Percentiles rank a stretch among this genome's conserved stretches.
Evolutionary conservation across 2,888 invertebrate genomes (phyloP).

Genomic region (Leptinotarsa tumamoca): DNA sequence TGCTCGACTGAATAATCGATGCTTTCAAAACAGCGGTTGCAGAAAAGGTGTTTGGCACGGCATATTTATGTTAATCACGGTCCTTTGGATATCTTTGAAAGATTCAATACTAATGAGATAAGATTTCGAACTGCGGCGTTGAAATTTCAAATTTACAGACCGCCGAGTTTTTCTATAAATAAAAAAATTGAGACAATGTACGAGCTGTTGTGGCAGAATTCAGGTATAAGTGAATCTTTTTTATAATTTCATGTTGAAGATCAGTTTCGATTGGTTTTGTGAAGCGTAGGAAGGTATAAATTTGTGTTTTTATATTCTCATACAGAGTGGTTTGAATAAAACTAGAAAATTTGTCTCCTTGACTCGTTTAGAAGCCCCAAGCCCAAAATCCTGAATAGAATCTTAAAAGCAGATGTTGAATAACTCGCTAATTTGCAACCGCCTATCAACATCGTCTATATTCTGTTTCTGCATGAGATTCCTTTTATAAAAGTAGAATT

Average conservation of each 20-base stretch:
- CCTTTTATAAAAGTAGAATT: too few relatives aligned
- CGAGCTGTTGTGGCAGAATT: slow-evolving; percentile 32
- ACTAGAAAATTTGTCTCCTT: too few relatives aligned
- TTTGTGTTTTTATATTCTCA: neutral
- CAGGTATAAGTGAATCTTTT: slow-evolving; percentile 42
- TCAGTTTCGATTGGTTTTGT: neutral
- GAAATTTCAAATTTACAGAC: slow-evolving; percentile 47
- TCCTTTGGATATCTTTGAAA: slow-evolving; percentile 51
- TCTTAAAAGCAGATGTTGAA: too few relatives aligned
- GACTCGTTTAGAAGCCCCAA: too few relatives aligned
- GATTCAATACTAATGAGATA: slow-evolving; percentile 56
- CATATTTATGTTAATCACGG: slow-evolving; percentile 53
- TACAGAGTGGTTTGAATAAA: neutral
- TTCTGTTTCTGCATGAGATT: too few relatives aligned
- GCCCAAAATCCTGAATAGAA: too few relatives aligned
- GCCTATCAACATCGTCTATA: too few relatives aligned
- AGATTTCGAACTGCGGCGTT: slow-evolving; percentile 47
- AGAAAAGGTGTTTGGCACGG: slow-evolving; percentile 51
- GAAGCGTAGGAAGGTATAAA: neutral
- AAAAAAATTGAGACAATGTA: slow-evolving; percentile 31
- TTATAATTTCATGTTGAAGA: slow-evolving; percentile 24
- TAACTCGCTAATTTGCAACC: too few relatives aligned
- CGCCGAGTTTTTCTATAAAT: slow-evolving; percentile 28
- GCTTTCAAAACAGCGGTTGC: slow-evolving; percentile 44
- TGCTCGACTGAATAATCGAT: slow-evolving; percentile 37